Percentiles rank a stretch among this genome's conserved stretches.
phyloP scores from a whole-genome alignment of 2,888 invertebrate genomes.

The Auanema freiburgensis region DNA sequence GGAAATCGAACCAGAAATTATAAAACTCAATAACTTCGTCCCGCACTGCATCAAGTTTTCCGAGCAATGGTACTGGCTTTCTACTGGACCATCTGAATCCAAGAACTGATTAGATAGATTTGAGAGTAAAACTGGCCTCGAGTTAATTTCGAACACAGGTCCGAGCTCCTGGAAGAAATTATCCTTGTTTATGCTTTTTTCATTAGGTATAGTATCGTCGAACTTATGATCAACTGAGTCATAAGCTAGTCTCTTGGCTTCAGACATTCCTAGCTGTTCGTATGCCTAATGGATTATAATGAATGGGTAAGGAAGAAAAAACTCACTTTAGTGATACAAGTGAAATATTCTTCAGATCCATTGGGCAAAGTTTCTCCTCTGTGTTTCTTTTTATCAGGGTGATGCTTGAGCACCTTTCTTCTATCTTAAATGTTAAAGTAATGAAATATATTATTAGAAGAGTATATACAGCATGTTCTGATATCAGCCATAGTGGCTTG shows the following conservation, averaged over 20 bases:
- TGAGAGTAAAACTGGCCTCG: conserved; percentile 64
- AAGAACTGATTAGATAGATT: background rate
- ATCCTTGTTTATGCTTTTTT: conserved; percentile 68
- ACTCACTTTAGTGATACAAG: conserved; percentile 85
- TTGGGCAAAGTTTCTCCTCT: conserved; percentile 71
- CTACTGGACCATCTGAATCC: conserved; percentile 82
- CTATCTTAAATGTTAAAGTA: too few species aligned
- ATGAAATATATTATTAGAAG: background rate
- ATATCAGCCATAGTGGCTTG: conserved; percentile 89
- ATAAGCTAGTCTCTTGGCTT: conserved; percentile 80
- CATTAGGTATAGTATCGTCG: conserved; percentile 82
- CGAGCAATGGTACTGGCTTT: conserved; percentile 81
- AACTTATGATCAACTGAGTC: conserved; percentile 95
- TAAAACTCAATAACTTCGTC: conserved; percentile 91
- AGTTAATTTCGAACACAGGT: conserved; percentile 69
- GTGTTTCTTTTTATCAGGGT: conserved; percentile 91
- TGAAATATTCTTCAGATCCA: conserved; percentile 91
- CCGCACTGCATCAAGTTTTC: conserved; percentile 76
- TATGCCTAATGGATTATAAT: conserved; percentile 40
- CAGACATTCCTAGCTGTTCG: conserved; percentile 56
- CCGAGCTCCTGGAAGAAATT: conserved; percentile 75
- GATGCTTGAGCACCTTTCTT: conserved; percentile 86
- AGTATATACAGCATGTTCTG: conserved; percentile 81
- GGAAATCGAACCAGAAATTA: conserved; percentile 92
- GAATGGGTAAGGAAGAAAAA: background rate